Percentiles rank a stretch among this genome's conserved stretches.
phyloP scores from a whole-genome alignment of 2,888 invertebrate species.

The Ptilodon capucinus region DNA sequence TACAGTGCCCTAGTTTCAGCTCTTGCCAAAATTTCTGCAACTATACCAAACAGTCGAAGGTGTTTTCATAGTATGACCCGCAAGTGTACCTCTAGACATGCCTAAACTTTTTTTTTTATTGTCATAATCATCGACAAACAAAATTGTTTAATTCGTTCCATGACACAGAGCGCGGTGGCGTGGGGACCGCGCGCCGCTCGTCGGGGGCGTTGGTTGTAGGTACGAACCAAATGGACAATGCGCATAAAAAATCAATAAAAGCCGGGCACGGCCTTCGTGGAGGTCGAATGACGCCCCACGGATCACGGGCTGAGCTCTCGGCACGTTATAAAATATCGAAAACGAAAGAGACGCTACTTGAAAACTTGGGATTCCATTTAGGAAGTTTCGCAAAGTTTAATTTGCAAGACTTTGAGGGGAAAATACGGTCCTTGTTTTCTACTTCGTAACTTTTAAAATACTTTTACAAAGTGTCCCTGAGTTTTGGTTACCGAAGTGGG shows the following conservation, averaged over 20 bases:
- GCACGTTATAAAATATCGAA: constrained; percentile 37
- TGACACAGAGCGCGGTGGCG: background rate
- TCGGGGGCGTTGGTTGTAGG: constrained; percentile 45
- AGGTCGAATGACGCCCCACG: constrained; percentile 63
- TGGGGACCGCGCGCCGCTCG: background rate
- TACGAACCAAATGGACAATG: constrained; percentile 73
- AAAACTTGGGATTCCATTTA: constrained; percentile 17
- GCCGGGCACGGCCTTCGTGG: constrained; percentile 75
- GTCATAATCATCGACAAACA: too few species aligned
- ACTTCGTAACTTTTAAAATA: constrained; percentile 5
- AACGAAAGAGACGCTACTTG: background rate
- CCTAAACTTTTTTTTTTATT: too few species aligned
- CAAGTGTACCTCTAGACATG: too few species aligned
- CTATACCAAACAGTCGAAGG: too few species aligned
- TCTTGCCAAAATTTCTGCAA: background rate
- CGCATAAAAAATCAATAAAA: constrained; percentile 81
- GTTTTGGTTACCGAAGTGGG: too few species aligned
- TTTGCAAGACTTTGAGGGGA: constrained; percentile 21
- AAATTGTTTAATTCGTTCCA: background rate
- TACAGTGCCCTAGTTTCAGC: background rate
- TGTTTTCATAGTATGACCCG: too few species aligned
- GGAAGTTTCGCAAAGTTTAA: constrained; percentile 26
- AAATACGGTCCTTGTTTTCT: constrained; percentile 13
- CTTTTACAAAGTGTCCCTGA: background rate
- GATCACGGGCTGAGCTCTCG: constrained; percentile 43